A percentile compares a stretch with the other conserved stretches of the same genome.
These are phyloP conservation scores for Volucella bombylans DNA, from an alignment of 2,888 invertebrate species.

Conservation along the genomic window DNA sequence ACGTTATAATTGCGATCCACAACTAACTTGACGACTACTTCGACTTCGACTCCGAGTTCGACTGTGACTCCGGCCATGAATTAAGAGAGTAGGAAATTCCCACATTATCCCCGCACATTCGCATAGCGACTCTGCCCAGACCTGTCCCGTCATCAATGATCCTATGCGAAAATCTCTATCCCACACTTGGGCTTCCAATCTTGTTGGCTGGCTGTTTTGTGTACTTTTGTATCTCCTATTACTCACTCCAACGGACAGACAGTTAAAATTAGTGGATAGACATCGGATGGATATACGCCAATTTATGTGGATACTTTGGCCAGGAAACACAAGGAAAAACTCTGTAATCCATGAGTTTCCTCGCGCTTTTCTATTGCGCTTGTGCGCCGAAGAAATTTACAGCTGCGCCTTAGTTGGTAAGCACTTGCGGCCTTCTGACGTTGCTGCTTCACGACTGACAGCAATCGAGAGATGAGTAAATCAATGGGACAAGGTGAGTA, in stretches of 20 bases:
- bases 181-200: conserved; percentile 48
- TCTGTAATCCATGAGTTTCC: conserved; percentile 52
- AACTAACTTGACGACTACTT: conserved; percentile 23
- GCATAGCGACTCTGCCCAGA: conserved; percentile 13
- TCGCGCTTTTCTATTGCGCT: conserved; percentile 41
- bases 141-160: conserved; percentile 11
- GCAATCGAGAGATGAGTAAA: conserved; percentile 60
- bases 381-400: conserved; percentile 18
- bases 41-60: neutral
- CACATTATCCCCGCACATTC: conserved; percentile 69
- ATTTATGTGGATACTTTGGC: conserved; percentile 65
- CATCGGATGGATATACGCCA: conserved; percentile 69
- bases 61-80: conserved; percentile 30
- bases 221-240: conserved; percentile 48
- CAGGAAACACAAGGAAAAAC: conserved; percentile 39
- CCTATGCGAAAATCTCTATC: conserved; percentile 66
- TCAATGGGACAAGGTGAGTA: conserved; percentile 70
- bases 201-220: neutral
- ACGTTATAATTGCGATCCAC: conserved; percentile 29
- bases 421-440: conserved; percentile 47
- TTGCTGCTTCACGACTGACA: conserved; percentile 59
- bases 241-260: conserved; percentile 44
- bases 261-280: conserved; percentile 64
- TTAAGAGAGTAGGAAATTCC: conserved; percentile 66
- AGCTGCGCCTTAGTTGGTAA: conserved; percentile 45